A percentile compares a stretch with the other conserved stretches of the same genome.
Evolutionary conservation across 2,113 vertebrate species (phyloP).

Genomic region (Rhea pennata): DNA sequence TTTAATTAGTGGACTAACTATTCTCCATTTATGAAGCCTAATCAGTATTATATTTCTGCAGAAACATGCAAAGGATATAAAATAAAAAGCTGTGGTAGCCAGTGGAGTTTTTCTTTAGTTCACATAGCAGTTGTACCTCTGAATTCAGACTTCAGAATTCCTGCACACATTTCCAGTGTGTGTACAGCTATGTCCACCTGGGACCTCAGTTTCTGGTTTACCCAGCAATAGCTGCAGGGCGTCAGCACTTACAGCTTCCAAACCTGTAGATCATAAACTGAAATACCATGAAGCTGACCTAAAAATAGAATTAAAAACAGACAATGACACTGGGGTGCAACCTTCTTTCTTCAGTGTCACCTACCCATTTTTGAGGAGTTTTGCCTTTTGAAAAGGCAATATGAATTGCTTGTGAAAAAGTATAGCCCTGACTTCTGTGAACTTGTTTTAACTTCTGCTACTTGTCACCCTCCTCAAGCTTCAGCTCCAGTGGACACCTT

Average conservation of each 20-base stretch:
- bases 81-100: neutral
- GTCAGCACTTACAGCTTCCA: neutral
- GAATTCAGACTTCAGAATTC: neutral
- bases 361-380: neutral
- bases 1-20: neutral
- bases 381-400: neutral
- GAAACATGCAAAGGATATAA: neutral
- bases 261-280: neutral
- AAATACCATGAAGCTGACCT: neutral
- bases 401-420: neutral
- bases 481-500: neutral
- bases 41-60: neutral
- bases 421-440: neutral
- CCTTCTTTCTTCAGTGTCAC: neutral
- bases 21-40: neutral
- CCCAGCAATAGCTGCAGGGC: neutral
- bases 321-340: neutral
- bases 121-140: neutral
- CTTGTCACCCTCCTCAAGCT: neutral
- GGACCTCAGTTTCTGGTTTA: neutral
- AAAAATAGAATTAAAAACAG: neutral
- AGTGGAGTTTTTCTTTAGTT: neutral
- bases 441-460: neutral
- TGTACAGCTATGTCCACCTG: neutral
- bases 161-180: fast-evolving